Base-by-base conservation (phyloP, 2,888 invertebrate species). In the Ischnura elegans region DNA sequence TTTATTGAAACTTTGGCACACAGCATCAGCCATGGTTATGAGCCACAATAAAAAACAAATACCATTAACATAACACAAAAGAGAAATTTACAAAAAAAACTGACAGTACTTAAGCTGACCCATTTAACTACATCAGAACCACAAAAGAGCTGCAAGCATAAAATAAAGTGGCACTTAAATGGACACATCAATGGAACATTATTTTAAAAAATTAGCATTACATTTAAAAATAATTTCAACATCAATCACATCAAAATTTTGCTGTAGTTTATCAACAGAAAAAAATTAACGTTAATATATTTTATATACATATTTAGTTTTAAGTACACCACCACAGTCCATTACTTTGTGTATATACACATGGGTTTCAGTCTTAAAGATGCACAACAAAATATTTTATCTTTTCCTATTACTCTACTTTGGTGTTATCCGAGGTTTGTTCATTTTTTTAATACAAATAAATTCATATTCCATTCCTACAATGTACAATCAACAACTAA, bases 351-450 rank as follows among this genome's bases (percentile, higher is more conserved):
- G 61, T 43, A 90, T 43, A 16, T 61, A 90, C 61, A 61, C 8
- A 61, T 90, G 43, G 66, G 61, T 36, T 42, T 90, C 90, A 90
- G 90, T 90, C 90, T 90, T 90, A 90, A 43, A 43, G 42, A 61
- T 90, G 61, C 43, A 90, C 90, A 90, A 42, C 61, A 90, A 90
- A 90, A 90, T 90, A 90, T 90, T 51, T 61, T 45, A 61, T 90
- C 61, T 61, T 61, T 66, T 29, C n/a, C 66, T 45, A 90, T 61
- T 42, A 61, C 5, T 43, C 90, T 90, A 90, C 5, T 66, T 90
- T 90, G 90, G 90, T 90, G 90, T 90, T 90, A 90, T 61, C 45
- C 66, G 61, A 90, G 61, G 90, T 90, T 25, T 90, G 61, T 61
- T n/a, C 43, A 90, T 55, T 36, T 45, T 25, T 51, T 51, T 42